Conservation (phyloP, 2,797 vertebrate genomes). For the Champsocephalus esox region DNA sequence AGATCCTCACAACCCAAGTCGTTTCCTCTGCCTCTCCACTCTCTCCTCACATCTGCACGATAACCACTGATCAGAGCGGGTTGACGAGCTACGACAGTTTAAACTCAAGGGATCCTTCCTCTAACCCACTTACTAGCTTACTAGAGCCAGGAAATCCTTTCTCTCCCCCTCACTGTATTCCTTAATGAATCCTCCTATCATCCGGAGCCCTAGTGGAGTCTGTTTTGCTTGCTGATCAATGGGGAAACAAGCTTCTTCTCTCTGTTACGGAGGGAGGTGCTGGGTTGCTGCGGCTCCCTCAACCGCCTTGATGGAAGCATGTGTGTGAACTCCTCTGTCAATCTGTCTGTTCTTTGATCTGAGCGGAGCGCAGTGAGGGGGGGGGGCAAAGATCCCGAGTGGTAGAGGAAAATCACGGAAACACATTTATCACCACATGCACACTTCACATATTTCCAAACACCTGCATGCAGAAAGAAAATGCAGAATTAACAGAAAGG, state of each 20-base stretch:
- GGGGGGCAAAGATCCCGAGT: conserved; percentile 14
- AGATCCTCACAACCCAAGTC: neutral
- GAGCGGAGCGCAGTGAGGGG: neutral
- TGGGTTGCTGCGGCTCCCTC: conserved; percentile 8
- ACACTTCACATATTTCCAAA: neutral
- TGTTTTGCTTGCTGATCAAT: conserved; percentile 68
- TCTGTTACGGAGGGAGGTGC: conserved; percentile 15
- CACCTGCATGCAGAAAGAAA: neutral
- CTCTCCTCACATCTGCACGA: conserved; percentile 1
- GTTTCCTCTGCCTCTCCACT: neutral
- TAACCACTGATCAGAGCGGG: conserved; percentile 48
- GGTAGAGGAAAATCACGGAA: conserved; percentile 17
- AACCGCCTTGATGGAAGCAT: conserved; percentile 40
- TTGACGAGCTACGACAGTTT: conserved; percentile 47
- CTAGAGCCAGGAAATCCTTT: conserved; percentile 28
- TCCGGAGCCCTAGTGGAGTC: conserved; percentile 53
- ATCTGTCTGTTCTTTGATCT: conserved; percentile 56
- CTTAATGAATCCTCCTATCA: conserved; percentile 63
- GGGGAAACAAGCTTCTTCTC: conserved; percentile 50
- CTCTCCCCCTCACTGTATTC: conserved; percentile 25
- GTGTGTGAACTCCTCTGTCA: conserved; percentile 55
- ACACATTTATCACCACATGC: neutral
- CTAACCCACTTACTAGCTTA: conserved; percentile 62
- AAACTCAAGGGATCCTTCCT: conserved; percentile 56
- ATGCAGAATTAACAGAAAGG: neutral